phyloP scores from a whole-genome alignment of 2,113 vertebrate species.

The Callaeas wilsoni region DNA sequence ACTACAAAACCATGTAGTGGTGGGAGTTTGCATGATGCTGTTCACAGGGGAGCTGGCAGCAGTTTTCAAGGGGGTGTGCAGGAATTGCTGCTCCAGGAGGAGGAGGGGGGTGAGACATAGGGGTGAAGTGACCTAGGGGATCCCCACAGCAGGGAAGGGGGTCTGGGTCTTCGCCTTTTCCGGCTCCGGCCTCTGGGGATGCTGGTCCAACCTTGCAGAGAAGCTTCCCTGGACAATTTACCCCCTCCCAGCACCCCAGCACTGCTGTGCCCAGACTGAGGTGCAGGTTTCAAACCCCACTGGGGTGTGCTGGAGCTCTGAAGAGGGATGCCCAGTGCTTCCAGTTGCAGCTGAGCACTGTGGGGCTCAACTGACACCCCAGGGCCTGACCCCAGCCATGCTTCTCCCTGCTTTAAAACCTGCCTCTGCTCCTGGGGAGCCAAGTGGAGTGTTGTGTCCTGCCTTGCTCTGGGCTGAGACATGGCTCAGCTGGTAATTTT shows the following conservation, averaged over 20 bases:
- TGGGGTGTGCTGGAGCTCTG: background rate
- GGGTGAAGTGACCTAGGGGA: background rate
- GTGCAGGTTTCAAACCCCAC: background rate
- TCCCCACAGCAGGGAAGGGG: background rate
- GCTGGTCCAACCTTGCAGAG: background rate
- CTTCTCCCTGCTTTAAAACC: background rate
- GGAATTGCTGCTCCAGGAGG: background rate
- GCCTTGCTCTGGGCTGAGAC: background rate
- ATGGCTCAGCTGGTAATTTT: background rate
- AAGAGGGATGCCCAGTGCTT: background rate
- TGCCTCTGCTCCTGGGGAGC: fast-evolving
- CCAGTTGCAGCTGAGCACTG: background rate
- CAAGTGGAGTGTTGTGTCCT: background rate
- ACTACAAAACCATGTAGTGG: background rate
- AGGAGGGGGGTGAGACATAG: background rate
- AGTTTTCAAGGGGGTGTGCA: background rate
- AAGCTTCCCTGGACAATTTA: background rate
- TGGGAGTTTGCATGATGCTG: constrained; percentile 9
- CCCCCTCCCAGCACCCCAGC: background rate
- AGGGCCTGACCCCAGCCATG: background rate
- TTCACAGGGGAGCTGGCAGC: background rate
- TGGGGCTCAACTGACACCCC: background rate
- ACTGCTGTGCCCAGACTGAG: background rate
- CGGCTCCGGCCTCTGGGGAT: background rate
- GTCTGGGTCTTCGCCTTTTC: background rate